These are phyloP conservation scores for Stomatorhinus ivindoensis DNA, from an alignment of 2,113 vertebrate genomes.

Conservation along the genomic window DNA sequence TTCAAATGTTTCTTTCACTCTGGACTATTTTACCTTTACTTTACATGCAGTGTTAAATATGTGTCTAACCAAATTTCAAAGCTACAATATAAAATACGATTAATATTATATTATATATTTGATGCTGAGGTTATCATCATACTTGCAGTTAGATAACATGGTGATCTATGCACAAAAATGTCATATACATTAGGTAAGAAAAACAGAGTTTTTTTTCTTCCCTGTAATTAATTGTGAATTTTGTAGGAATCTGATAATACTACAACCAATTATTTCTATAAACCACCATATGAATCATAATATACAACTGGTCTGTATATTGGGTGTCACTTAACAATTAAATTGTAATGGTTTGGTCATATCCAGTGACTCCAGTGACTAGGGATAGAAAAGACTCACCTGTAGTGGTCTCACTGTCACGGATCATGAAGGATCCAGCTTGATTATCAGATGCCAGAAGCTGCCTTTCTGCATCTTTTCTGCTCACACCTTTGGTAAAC, in stretches of 20 bases:
- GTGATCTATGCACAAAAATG: not conserved
- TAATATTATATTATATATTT: not conserved
- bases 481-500: slow-evolving; percentile 85
- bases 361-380: not conserved
- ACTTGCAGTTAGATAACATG: not conserved
- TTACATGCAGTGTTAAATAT: not conserved
- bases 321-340: not conserved
- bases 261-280: not conserved
- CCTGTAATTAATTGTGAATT: not conserved
- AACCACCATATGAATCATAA: not conserved
- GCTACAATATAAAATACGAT: not conserved
- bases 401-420: slow-evolving; percentile 86
- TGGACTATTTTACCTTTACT: not conserved
- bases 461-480: slow-evolving; percentile 86
- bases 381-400: slow-evolving; percentile 49
- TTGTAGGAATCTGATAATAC: not conserved
- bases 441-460: slow-evolving; percentile 75
- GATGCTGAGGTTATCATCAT: not conserved
- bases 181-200: not conserved
- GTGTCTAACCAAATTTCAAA: not conserved
- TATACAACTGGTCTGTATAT: not conserved
- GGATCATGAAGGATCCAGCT: slow-evolving; percentile 85
- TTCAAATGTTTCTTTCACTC: not conserved
- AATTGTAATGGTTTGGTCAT: not conserved
- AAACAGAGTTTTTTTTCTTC: not conserved